phyloP scores from a whole-genome alignment of 2,797 vertebrate species.

The Chlorospingus flavigularis region DNA sequence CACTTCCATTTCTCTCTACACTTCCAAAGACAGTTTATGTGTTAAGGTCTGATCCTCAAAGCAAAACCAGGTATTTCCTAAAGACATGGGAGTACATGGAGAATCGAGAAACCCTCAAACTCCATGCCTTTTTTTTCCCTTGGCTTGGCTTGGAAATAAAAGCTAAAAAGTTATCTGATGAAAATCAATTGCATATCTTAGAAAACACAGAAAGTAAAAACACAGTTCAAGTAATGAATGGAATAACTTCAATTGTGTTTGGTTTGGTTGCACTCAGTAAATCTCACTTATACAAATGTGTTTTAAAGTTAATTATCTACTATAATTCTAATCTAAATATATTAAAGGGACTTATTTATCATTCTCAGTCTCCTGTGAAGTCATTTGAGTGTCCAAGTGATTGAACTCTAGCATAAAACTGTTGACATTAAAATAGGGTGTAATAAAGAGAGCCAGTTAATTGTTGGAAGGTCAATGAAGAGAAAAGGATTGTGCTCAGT shows the following conservation, averaged over 20 bases:
- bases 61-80: neutral
- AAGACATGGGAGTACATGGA: neutral
- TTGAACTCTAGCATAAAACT: slow-evolving; percentile 17
- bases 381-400: neutral
- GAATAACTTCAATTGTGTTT: neutral
- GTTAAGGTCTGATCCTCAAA: neutral
- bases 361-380: neutral
- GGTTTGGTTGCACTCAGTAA: neutral
- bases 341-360: neutral
- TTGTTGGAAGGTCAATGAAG: neutral
- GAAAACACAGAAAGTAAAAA: neutral
- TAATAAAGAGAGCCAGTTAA: slow-evolving; percentile 16
- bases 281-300: neutral
- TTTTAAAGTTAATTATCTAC: slow-evolving; percentile 22
- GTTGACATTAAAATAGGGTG: slow-evolving; percentile 23
- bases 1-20: neutral
- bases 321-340: slow-evolving; percentile 4
- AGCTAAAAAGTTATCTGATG: neutral
- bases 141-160: neutral
- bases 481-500: neutral
- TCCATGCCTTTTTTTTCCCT: neutral
- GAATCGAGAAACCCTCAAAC: neutral
- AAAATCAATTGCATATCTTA: neutral
- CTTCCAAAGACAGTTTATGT: neutral
- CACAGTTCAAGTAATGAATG: neutral